These are phyloP conservation scores for Solenopsis invicta DNA, from an alignment of 1,140 invertebrate species.

Conservation along the genomic window DNA sequence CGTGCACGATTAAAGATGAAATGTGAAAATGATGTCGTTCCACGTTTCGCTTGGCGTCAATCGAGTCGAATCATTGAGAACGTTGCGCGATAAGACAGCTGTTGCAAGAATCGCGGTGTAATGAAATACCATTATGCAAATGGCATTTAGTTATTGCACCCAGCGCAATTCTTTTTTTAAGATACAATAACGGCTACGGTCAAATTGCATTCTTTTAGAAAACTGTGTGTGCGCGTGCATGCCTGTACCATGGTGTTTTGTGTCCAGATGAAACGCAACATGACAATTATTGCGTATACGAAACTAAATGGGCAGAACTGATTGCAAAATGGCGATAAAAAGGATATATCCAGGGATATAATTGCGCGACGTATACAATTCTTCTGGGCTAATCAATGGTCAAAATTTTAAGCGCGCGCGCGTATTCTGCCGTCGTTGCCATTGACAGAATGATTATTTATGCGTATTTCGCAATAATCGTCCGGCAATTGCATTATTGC, in stretches of 20 bases:
- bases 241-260: neutral
- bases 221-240: neutral
- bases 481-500: slow-evolving; percentile 47
- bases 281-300: slow-evolving; percentile 7
- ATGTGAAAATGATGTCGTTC: slow-evolving; percentile 22
- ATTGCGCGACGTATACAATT: neutral
- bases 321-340: slow-evolving; percentile 8
- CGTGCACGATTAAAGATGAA: neutral
- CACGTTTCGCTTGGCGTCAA: neutral
- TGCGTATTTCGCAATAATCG: slow-evolving; percentile 47
- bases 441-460: slow-evolving; percentile 51
- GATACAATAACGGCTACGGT: neutral
- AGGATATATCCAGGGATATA: neutral
- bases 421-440: neutral
- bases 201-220: neutral
- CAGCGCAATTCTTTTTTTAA: neutral
- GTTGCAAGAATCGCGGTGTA: neutral
- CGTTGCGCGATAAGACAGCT: neutral
- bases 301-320: neutral
- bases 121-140: slow-evolving; percentile 22
- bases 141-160: neutral
- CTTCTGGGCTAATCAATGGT: slow-evolving; percentile 25
- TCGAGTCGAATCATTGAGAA: neutral
- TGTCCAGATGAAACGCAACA: neutral
- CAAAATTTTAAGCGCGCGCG: slow-evolving; percentile 34